A percentile compares a stretch with the other conserved stretches of the same genome.
Evolutionary conservation across 2,888 invertebrate species (phyloP).

Genomic region (Seira musarum): DNA sequence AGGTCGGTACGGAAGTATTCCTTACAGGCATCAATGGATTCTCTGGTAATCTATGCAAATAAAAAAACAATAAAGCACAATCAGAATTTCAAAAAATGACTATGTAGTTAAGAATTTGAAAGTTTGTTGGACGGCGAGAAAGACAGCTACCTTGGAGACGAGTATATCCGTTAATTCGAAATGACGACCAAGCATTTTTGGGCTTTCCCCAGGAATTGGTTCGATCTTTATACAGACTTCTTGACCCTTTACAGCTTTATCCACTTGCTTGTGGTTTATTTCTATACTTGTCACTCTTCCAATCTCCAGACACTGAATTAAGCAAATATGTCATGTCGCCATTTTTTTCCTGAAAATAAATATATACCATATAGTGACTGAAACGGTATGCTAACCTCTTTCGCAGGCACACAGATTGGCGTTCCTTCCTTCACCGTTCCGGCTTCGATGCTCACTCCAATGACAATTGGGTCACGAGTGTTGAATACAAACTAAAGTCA

Average conservation of each 20-base stretch:
- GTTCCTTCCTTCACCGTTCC: constrained; percentile 97
- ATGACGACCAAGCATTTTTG: constrained; percentile 98
- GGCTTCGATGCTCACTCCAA: constrained; percentile 95
- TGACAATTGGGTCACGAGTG: constrained; percentile 97
- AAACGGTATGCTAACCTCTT: constrained; percentile 80
- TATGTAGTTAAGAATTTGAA: too few species aligned
- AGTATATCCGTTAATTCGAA: constrained; percentile 97
- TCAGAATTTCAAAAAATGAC: too few species aligned
- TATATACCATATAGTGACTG: neutral
- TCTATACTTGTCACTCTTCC: constrained; percentile 97
- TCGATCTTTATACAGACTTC: constrained; percentile 98
- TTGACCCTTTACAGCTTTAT: constrained; percentile 94
- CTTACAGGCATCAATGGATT: constrained; percentile 99
- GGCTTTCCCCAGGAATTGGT: constrained; percentile 96
- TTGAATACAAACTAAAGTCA: constrained; percentile 97
- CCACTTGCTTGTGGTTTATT: constrained; percentile 94
- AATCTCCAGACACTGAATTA: constrained; percentile 94
- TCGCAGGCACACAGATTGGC: constrained; percentile 96
- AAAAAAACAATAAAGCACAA: too few species aligned
- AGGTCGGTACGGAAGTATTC: constrained; percentile 99
- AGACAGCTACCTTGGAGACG: constrained; percentile 87
- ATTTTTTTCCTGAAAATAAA: neutral
- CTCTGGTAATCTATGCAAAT: constrained; percentile 87
- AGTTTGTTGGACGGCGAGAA: too few species aligned
- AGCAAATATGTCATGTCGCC: constrained; percentile 72